Conservation (phyloP, 1,140 invertebrate genomes). For the Brachionus calyciflorus region DNA sequence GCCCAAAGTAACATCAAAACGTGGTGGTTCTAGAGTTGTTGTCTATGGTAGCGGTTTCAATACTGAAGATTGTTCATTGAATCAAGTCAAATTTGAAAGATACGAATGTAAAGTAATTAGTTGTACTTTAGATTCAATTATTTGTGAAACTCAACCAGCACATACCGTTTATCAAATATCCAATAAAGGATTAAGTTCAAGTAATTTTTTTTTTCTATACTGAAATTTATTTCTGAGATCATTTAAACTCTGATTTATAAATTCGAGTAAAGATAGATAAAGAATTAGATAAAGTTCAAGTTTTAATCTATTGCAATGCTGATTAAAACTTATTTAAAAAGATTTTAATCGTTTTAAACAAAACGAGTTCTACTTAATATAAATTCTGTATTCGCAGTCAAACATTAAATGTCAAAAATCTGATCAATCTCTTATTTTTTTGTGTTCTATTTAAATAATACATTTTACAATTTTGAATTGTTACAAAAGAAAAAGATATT, state of each 20-base stretch:
- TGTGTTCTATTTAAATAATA: background rate
- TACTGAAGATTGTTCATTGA: constrained; percentile 36
- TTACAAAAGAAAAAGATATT: background rate
- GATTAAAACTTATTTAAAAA: too few relatives aligned
- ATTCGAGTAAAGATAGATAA: too few relatives aligned
- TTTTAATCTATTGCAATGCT: too few relatives aligned
- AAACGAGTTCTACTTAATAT: too few relatives aligned
- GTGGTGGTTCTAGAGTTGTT: constrained; percentile 53
- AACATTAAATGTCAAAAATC: too few relatives aligned
- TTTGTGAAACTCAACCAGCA: constrained; percentile 51
- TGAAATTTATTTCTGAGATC: too few relatives aligned
- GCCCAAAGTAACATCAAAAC: background rate
- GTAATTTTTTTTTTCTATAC: constrained; percentile 49
- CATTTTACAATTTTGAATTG: too few relatives aligned
- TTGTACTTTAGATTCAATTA: constrained; percentile 49
- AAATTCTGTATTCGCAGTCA: too few relatives aligned
- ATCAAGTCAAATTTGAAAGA: constrained; percentile 51
- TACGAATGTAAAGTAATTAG: constrained; percentile 49
- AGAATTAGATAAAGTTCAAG: background rate
- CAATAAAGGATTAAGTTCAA: constrained; percentile 50
- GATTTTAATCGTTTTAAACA: too few relatives aligned
- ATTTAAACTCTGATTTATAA: too few relatives aligned
- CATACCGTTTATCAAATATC: constrained; percentile 49
- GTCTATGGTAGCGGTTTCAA: constrained; percentile 53
- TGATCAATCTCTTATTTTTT: too few relatives aligned